phyloP scores from a whole-genome alignment of 1,140 invertebrate genomes.

The Tetraneura akinire region DNA sequence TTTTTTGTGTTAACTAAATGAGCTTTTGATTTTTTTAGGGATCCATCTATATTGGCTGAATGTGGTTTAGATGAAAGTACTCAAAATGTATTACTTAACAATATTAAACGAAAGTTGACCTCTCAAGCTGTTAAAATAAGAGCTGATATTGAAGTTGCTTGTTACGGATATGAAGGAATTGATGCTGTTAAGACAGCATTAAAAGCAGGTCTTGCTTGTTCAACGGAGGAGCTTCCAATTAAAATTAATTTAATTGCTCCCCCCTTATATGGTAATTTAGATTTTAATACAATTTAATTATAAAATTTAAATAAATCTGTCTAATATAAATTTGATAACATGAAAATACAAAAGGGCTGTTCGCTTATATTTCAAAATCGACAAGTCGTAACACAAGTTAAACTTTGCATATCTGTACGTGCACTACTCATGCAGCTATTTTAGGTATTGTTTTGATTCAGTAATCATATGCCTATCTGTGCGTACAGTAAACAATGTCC shows the following conservation, averaged over 20 bases:
- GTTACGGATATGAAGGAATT: conserved; percentile 98
- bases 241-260: conserved; percentile 99
- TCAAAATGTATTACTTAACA: conserved; percentile 88
- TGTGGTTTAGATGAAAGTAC: conserved; percentile 92
- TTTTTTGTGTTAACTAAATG: too few species aligned
- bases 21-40: conserved; percentile 64
- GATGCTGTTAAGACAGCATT: conserved; percentile 97
- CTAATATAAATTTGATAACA: neutral
- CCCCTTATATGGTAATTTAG: conserved; percentile 80
- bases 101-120: conserved; percentile 95
- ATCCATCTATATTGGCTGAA: conserved; percentile 92
- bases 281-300: neutral
- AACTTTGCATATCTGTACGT: too few species aligned
- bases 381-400: too few species aligned
- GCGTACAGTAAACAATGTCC: too few species aligned
- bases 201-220: conserved; percentile 86
- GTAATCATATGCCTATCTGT: too few species aligned
- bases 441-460: too few species aligned
- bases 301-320: neutral
- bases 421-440: too few species aligned
- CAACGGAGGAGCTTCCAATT: conserved; percentile 91
- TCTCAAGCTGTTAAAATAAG: conserved; percentile 98
- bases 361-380: too few species aligned
- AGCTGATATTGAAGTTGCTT: conserved; percentile 97
- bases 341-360: neutral